Evolutionary conservation across 2,888 invertebrate genomes (phyloP).

Genomic region (Agonum fuliginosum): DNA sequence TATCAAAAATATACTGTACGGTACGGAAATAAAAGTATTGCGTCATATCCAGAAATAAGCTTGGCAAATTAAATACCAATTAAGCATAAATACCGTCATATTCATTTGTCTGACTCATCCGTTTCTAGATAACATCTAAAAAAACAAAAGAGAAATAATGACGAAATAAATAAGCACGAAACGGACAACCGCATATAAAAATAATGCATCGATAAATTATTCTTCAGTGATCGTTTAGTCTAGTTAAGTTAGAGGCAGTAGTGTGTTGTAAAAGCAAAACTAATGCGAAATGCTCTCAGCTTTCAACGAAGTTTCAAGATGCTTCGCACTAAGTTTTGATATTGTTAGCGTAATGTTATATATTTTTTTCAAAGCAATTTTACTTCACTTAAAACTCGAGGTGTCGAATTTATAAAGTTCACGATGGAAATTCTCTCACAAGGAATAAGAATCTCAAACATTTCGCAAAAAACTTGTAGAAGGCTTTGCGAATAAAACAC

Average conservation of each 20-base stretch:
- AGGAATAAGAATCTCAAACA: conserved; percentile 13
- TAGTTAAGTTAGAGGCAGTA: conserved; percentile 23
- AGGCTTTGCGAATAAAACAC: conserved; percentile 30
- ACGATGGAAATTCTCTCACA: conserved; percentile 1
- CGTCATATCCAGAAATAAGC: not conserved
- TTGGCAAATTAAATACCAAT: conserved; percentile 26
- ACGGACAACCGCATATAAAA: conserved; percentile 18
- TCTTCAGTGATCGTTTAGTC: conserved; percentile 5
- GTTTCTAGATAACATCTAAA: conserved; percentile 18
- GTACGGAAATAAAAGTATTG: not conserved
- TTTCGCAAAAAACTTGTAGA: conserved; percentile 10
- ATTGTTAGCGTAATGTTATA: no score
- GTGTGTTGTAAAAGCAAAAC: conserved; percentile 8
- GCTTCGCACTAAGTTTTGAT: conserved; percentile 6
- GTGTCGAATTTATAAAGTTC: conserved; percentile 28
- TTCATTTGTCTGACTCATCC: conserved; percentile 31
- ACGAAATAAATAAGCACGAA: conserved; percentile 37
- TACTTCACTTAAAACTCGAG: conserved; percentile 29
- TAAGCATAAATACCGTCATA: not conserved
- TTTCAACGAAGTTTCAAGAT: conserved; percentile 13
- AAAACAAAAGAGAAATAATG: conserved; percentile 16
- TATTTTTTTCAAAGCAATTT: conserved; percentile 23
- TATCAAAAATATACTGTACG: not conserved
- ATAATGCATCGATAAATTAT: conserved; percentile 28
- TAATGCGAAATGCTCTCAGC: not conserved